These are phyloP conservation scores for Coilia nasus DNA, from an alignment of 2,797 vertebrate genomes.

Conservation along the genomic window DNA sequence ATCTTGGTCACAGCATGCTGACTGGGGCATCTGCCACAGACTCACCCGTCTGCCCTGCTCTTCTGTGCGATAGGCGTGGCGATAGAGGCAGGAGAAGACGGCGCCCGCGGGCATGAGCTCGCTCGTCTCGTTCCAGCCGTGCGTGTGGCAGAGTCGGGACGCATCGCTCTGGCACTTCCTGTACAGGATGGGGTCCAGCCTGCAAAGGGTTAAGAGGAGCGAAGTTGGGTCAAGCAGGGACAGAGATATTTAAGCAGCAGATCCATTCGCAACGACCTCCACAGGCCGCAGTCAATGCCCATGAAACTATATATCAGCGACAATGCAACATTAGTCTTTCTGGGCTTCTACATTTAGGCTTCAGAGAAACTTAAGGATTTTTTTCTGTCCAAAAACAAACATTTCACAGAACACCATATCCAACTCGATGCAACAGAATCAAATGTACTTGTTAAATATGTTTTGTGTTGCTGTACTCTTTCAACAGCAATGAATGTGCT, in stretches of 20 bases:
- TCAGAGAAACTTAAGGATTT: neutral
- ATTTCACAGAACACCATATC: neutral
- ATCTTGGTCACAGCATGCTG: too few species aligned
- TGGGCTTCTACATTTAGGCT: neutral
- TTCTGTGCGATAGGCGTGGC: conserved; percentile 94
- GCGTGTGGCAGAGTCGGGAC: conserved; percentile 90
- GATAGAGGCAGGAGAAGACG: conserved; percentile 94
- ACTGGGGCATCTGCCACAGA: neutral
- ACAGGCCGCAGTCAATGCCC: neutral
- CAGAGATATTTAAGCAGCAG: neutral
- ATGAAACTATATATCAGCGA: neutral
- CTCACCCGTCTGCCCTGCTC: conserved; percentile 93
- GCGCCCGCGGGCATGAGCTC: conserved; percentile 92
- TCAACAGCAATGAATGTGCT: neutral
- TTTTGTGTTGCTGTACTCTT: neutral
- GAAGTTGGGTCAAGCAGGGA: neutral
- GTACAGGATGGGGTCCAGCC: conserved; percentile 91
- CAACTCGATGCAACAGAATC: neutral
- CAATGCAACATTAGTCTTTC: neutral
- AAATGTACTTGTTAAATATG: neutral
- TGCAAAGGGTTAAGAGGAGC: conserved; percentile 54
- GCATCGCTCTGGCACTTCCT: conserved; percentile 96
- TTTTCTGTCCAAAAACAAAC: neutral
- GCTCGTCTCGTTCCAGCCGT: conserved; percentile 93
- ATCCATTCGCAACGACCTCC: neutral